Base-by-base conservation (phyloP, 2,113 vertebrate species). In the Enhydra lutris region DNA sequence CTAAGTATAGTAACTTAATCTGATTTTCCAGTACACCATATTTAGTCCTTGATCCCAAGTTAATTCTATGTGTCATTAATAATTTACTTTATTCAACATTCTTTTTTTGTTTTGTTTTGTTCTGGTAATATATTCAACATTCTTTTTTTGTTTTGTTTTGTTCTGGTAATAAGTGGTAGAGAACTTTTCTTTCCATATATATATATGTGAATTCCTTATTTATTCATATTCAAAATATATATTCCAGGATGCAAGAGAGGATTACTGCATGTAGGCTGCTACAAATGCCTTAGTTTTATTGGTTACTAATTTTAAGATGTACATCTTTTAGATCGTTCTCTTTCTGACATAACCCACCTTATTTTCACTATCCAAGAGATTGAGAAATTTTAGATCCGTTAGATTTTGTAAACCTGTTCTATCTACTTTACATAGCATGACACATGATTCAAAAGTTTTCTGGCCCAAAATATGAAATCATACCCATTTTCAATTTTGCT, bases 1-100 rank as follows among this genome's bases (percentile, higher is more conserved):
- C 97, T 96, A 97, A 97, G 52, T 87, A 97, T 97, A 98, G 95
- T 73, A 92, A 76, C 86, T 89, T 97, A 97, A 97, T 98, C 96
- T 96, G 97, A 96, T 97, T 97, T 97, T 93, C 91, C 24, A 97
- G 82, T 63, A 93, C 14, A 14, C 24, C 52, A 92, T 80, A 87
- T 94, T 91, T 84, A 97, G 90, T 93, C n/a, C 73, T 61, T 94
- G 76, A 97, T 95, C 71, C 59, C 17, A 71, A 92, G 39, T 83
- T 94, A 97, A 98, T 91, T 93, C 89, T 89, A 18, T 65, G 36
- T 80, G 18, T 93, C 52, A 97, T 83, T 96, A 71, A 71, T 92
- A 92, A 92, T 95, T 93, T 93, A 85, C 94, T 93, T 95, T 76
- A 36, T 52, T 89, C 57, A 42, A 36, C 9, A 65, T 82, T 95